A percentile compares a stretch with the other conserved stretches of the same genome.
Conservation (phyloP, 2,888 invertebrate genomes). For the Zhuqinia jingwanae region DNA sequence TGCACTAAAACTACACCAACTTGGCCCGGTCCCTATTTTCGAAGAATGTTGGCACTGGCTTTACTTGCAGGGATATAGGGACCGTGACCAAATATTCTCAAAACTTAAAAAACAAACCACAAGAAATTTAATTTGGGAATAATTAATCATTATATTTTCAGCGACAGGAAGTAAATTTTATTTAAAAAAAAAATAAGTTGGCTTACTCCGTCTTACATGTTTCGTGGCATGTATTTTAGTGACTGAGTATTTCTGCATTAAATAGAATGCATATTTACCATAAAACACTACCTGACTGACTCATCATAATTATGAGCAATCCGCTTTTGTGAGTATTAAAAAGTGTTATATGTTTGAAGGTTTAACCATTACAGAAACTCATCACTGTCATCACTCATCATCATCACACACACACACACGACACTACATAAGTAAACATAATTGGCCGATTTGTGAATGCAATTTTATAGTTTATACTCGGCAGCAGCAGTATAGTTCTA, state of each 20-base stretch:
- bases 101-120: not conserved
- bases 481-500: too few species aligned
- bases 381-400: too few species aligned
- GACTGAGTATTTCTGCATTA: not conserved
- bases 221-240: not conserved
- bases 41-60: not conserved
- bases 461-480: too few species aligned
- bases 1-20: not conserved
- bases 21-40: conserved; percentile 15
- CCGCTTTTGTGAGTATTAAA: not conserved
- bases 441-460: too few species aligned
- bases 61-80: not conserved
- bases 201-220: not conserved
- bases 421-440: too few species aligned
- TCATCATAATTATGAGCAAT: not conserved
- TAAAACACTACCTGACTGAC: not conserved
- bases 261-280: not conserved
- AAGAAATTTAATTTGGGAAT: too few species aligned
- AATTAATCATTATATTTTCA: not conserved
- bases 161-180: not conserved
- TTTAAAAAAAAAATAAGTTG: too few species aligned
- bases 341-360: too few species aligned
- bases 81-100: conserved; percentile 9
- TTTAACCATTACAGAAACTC: not conserved
- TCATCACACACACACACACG: too few species aligned